Percentiles rank a stretch among this genome's conserved stretches.
These are phyloP conservation scores for Podarcis cretensis DNA, from an alignment of 2,113 vertebrate species.

Conservation along the genomic window DNA sequence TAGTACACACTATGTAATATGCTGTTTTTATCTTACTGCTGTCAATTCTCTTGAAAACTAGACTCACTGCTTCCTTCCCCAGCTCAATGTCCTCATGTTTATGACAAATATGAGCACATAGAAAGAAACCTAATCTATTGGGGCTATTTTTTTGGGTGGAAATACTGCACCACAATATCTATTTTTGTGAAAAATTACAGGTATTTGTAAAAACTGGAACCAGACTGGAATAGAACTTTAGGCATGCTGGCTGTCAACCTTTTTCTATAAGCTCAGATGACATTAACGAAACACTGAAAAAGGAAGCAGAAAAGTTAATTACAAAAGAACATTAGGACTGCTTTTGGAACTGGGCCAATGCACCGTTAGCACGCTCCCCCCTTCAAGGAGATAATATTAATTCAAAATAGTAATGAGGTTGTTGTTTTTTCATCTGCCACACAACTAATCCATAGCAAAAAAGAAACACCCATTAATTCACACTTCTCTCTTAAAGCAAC, in stretches of 20 bases:
- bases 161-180: background rate
- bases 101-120: too few relatives aligned
- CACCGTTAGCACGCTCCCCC: background rate
- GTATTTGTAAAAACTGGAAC: background rate
- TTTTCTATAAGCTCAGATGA: conserved; percentile 29
- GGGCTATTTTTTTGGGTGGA: too few relatives aligned
- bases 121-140: too few relatives aligned
- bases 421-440: conserved; percentile 28
- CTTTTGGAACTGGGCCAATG: conserved; percentile 50
- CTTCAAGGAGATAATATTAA: conserved; percentile 60
- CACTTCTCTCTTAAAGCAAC: conserved; percentile 49
- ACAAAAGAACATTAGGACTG: conserved; percentile 45
- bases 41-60: too few relatives aligned
- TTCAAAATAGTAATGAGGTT: conserved; percentile 57
- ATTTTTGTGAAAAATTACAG: background rate
- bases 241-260: conserved; percentile 22
- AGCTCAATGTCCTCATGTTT: too few relatives aligned
- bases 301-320: conserved; percentile 39
- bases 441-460: conserved; percentile 58
- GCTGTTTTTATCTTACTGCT: too few relatives aligned
- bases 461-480: conserved; percentile 53
- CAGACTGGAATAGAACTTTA: conserved; percentile 22
- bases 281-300: conserved; percentile 40
- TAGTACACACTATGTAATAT: too few relatives aligned
- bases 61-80: too few relatives aligned